Evolutionary conservation across 1,140 invertebrate genomes (phyloP).

Genomic region (Calliphora vicina): DNA sequence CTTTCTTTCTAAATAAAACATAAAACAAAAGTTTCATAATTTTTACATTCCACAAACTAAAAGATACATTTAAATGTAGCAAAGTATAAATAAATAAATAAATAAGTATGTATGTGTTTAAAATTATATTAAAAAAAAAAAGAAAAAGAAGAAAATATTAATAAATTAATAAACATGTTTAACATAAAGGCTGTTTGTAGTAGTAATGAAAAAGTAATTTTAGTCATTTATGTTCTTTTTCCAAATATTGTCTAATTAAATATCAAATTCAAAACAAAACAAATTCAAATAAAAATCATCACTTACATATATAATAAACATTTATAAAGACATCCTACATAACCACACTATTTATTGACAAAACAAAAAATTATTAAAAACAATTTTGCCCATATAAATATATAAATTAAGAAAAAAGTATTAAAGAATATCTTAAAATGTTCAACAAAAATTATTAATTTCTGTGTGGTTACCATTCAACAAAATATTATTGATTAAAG

Average conservation of each 20-base stretch:
- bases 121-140: neutral
- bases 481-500: too few species aligned
- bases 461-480: too few species aligned
- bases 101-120: conserved; percentile 4
- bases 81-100: neutral
- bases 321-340: too few species aligned
- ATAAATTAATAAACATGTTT: conserved; percentile 27
- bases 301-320: too few species aligned
- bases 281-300: too few species aligned
- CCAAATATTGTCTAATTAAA: too few species aligned
- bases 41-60: neutral
- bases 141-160: neutral
- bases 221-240: neutral
- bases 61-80: neutral
- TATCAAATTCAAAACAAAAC: too few species aligned
- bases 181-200: conserved; percentile 35
- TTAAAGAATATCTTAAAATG: neutral
- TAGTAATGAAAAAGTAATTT: conserved; percentile 15
- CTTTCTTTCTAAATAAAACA: too few species aligned
- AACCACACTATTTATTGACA: neutral
- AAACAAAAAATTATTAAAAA: neutral
- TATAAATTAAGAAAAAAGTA: neutral
- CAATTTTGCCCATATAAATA: neutral
- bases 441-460: neutral
- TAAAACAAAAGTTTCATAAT: neutral